phyloP scores from a whole-genome alignment of 2,888 invertebrate genomes.

The Orchesella flavescens region DNA sequence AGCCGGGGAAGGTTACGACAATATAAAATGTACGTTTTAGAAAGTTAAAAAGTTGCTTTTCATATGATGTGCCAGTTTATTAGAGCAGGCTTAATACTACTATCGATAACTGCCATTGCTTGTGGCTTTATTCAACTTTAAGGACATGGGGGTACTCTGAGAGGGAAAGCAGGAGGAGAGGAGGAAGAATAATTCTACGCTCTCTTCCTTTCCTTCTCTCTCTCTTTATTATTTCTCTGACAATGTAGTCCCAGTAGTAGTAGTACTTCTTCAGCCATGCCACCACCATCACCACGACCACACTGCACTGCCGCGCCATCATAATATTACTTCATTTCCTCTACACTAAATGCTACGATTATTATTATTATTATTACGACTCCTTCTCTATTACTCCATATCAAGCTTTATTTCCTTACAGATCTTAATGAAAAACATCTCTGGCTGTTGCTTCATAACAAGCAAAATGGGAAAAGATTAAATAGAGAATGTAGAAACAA shows the following conservation, averaged over 20 bases:
- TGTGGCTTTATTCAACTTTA: conserved; percentile 41
- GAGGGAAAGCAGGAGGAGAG: background rate
- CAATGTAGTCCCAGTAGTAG: too few relatives aligned
- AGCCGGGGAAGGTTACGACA: background rate
- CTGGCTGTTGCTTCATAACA: conserved; percentile 58
- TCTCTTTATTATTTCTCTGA: too few relatives aligned
- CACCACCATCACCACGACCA: conserved; percentile 8
- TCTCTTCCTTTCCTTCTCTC: too few relatives aligned
- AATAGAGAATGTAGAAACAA: conserved; percentile 37
- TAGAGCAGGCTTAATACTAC: conserved; percentile 53
- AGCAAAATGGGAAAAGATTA: conserved; percentile 55
- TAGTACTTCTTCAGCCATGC: background rate
- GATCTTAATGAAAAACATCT: conserved; percentile 62
- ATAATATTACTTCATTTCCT: conserved; percentile 63
- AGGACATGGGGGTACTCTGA: conserved; percentile 15
- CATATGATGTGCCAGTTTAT: conserved; percentile 55
- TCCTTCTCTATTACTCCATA: conserved; percentile 53
- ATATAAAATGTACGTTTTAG: background rate
- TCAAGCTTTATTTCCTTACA: conserved; percentile 46
- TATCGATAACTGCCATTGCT: conserved; percentile 52
- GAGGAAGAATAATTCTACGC: too few relatives aligned
- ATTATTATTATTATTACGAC: conserved; percentile 58
- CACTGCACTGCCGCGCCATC: conserved; percentile 20
- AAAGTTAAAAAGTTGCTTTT: conserved; percentile 45
- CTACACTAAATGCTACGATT: conserved; percentile 61